A percentile compares a stretch with the other conserved stretches of the same genome.
Conservation (phyloP, 2,113 vertebrate genomes). For the Terrapene triunguis region DNA sequence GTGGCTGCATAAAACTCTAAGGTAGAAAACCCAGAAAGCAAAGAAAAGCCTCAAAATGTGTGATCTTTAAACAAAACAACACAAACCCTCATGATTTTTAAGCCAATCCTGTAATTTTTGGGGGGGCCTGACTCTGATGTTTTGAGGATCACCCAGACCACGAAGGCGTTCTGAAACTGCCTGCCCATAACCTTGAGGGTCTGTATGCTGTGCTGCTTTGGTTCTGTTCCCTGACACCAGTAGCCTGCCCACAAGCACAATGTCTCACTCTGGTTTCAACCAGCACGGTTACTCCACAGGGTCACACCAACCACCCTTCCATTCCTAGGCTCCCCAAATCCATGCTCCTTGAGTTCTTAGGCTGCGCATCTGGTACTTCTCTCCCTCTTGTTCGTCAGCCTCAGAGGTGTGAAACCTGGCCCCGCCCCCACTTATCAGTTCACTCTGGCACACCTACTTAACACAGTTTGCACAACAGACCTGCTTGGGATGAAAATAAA, state of each 20-base stretch:
- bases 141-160: not conserved
- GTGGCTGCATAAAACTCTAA: accelerated
- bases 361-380: not conserved
- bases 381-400: not conserved
- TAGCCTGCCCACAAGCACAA: not conserved
- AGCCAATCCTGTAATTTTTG: not conserved
- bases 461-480: not conserved
- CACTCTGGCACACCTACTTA: not conserved
- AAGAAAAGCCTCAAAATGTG: not conserved
- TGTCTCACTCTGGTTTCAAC: not conserved
- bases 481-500: not conserved
- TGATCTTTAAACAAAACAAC: not conserved
- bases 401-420: not conserved
- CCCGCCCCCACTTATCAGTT: not conserved
- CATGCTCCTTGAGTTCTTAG: not conserved
- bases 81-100: not conserved
- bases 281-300: not conserved
- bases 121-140: not conserved
- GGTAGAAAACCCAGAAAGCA: accelerated
- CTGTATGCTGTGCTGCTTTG: not conserved
- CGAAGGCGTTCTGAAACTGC: not conserved
- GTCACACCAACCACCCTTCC: not conserved
- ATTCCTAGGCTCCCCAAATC: not conserved
- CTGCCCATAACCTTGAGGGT: not conserved
- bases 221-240: not conserved